These are phyloP conservation scores for Cantharis lateralis DNA, from an alignment of 2,888 invertebrate species.

Conservation along the genomic window DNA sequence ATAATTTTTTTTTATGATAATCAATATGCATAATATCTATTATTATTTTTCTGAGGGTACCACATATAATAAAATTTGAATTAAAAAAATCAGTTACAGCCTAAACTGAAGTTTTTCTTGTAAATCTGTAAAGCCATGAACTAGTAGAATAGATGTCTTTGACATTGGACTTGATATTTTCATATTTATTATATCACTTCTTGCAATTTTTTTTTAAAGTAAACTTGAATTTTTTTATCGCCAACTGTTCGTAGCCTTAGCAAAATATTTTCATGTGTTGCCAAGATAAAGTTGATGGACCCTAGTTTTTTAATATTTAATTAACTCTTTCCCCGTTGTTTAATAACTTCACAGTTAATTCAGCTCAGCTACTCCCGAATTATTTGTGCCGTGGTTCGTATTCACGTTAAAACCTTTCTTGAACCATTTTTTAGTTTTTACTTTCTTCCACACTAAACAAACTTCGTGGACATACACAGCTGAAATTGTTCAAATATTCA, in stretches of 20 bases:
- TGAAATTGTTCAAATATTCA: neutral
- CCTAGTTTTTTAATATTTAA: neutral
- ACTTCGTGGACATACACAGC: neutral
- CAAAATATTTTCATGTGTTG: neutral
- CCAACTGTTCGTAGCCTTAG: neutral
- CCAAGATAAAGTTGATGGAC: neutral
- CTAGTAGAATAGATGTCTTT: neutral
- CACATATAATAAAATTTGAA: too few relatives aligned
- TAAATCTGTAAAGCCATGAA: neutral
- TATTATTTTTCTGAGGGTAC: too few relatives aligned
- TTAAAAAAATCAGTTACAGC: too few relatives aligned
- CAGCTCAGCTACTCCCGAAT: too few relatives aligned
- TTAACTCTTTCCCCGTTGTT: neutral
- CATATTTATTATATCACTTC: neutral
- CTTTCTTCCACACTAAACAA: neutral
- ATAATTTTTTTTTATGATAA: too few relatives aligned
- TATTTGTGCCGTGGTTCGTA: too few relatives aligned
- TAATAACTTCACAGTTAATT: too few relatives aligned
- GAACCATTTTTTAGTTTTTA: neutral
- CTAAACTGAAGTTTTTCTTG: neutral
- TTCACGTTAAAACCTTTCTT: neutral
- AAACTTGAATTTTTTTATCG: neutral
- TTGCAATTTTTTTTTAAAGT: neutral
- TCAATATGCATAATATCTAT: too few relatives aligned
- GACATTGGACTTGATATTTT: constrained; percentile 7